Percentiles rank a stretch among this genome's conserved stretches.
Evolutionary conservation across 2,113 vertebrate species (phyloP).

Genomic region (Pelusios castaneus): DNA sequence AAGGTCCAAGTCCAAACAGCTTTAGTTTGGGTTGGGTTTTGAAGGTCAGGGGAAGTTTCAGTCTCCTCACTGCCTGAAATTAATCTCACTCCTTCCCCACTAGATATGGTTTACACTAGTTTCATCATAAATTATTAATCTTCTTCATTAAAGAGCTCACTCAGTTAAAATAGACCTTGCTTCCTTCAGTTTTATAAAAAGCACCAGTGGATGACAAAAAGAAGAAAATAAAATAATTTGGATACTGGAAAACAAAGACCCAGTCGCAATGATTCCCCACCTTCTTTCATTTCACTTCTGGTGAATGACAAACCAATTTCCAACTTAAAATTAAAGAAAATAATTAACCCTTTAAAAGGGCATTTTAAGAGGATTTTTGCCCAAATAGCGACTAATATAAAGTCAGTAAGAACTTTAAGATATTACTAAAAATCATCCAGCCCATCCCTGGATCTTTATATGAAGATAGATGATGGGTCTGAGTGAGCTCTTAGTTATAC

Average conservation of each 20-base stretch:
- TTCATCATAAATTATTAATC: constrained; percentile 41
- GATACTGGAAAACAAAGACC: background rate
- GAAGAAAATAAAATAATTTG: background rate
- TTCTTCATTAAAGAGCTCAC: constrained; percentile 20
- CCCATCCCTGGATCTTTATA: background rate
- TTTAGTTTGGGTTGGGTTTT: background rate
- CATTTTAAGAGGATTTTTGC: background rate
- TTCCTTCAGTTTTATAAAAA: background rate
- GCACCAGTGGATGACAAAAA: background rate
- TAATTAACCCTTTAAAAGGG: background rate
- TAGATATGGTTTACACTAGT: background rate
- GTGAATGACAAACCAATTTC: constrained; percentile 12
- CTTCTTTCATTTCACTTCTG: background rate
- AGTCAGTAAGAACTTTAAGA: background rate
- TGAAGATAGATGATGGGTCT: background rate
- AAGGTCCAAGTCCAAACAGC: background rate
- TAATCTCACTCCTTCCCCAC: background rate
- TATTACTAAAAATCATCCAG: background rate
- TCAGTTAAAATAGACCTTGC: background rate
- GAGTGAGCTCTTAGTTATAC: background rate
- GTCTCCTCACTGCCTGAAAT: background rate
- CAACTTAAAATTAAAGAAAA: constrained; percentile 39
- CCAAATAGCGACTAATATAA: background rate
- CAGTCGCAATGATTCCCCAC: background rate
- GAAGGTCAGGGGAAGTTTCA: background rate